phyloP scores from a whole-genome alignment of 1,140 invertebrate genomes.

The Papilio aristodemus region DNA sequence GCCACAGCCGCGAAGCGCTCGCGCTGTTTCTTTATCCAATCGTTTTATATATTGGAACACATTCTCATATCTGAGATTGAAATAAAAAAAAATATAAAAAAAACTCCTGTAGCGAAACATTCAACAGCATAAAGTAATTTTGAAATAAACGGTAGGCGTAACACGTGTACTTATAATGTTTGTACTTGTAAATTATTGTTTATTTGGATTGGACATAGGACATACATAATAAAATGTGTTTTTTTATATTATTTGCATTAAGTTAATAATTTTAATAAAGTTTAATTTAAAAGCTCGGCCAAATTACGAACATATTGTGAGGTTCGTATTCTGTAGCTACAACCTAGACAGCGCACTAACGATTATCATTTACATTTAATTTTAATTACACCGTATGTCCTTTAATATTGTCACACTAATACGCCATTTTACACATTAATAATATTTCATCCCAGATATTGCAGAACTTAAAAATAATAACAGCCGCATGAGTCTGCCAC shows the following conservation, averaged over 20 bases:
- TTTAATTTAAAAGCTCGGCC: background rate
- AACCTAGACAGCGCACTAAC: constrained; percentile 56
- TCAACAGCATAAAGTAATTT: background rate
- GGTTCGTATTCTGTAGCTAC: constrained; percentile 49
- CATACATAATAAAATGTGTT: background rate
- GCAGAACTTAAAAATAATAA: constrained; percentile 63
- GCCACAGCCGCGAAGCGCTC: constrained; percentile 60
- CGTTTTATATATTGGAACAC: constrained; percentile 58
- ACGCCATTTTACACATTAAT: constrained; percentile 57
- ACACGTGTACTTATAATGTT: constrained; percentile 9
- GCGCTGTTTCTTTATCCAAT: constrained; percentile 46
- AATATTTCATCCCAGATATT: constrained; percentile 73
- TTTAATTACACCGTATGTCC: constrained; percentile 41
- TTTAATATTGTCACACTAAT: constrained; percentile 75
- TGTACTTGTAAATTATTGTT: background rate
- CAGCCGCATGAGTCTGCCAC: constrained; percentile 55
- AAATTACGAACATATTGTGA: background rate
- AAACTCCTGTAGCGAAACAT: constrained; percentile 8
- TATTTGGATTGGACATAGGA: background rate
- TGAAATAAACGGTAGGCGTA: background rate
- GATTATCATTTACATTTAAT: constrained; percentile 49
- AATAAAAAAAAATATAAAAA: constrained; percentile 40
- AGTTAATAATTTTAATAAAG: background rate
- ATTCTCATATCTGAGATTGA: constrained; percentile 75
- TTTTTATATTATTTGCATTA: background rate